A percentile compares a stretch with the other conserved stretches of the same genome.
phyloP scores from a whole-genome alignment of 2,888 invertebrate species.

The Cataglyphis cursor region DNA sequence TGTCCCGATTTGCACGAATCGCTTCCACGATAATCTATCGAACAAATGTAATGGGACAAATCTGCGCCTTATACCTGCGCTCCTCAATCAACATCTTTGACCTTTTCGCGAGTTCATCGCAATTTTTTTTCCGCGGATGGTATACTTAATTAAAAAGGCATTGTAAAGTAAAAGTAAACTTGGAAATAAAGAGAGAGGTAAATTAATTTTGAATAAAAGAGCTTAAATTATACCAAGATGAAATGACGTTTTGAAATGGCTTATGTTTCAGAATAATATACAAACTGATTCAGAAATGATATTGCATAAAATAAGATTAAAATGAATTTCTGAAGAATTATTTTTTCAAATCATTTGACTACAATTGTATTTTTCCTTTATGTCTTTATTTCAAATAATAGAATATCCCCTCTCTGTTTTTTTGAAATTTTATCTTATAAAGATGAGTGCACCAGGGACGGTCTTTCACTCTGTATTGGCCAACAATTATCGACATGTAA shows the following conservation, averaged over 20 bases:
- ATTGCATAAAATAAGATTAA: not conserved
- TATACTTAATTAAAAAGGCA: not conserved
- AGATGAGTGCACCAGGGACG: slow-evolving; percentile 14
- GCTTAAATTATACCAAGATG: not conserved
- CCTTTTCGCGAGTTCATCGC: not conserved
- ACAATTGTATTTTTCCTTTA: not conserved
- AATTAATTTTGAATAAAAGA: not conserved
- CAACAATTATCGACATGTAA: slow-evolving; percentile 53
- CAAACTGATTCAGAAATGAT: not conserved
- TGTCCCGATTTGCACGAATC: slow-evolving; percentile 36
- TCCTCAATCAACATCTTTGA: not conserved
- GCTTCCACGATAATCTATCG: slow-evolving; percentile 16
- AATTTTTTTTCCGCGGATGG: not conserved
- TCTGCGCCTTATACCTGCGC: not conserved
- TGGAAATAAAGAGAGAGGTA: not conserved
- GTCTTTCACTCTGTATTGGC: slow-evolving; percentile 32
- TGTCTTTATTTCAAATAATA: not conserved
- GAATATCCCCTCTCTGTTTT: not conserved
- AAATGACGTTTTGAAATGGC: not conserved
- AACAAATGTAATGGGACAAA: not conserved
- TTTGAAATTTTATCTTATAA: not conserved
- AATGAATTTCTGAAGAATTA: too few species aligned
- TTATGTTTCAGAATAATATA: not conserved
- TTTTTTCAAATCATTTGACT: too few species aligned
- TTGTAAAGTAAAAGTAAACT: not conserved